A percentile compares a stretch with the other conserved stretches of the same genome.
These are phyloP conservation scores for Onychostoma macrolepis DNA, from an alignment of 2,113 vertebrate species.

Conservation along the genomic window DNA sequence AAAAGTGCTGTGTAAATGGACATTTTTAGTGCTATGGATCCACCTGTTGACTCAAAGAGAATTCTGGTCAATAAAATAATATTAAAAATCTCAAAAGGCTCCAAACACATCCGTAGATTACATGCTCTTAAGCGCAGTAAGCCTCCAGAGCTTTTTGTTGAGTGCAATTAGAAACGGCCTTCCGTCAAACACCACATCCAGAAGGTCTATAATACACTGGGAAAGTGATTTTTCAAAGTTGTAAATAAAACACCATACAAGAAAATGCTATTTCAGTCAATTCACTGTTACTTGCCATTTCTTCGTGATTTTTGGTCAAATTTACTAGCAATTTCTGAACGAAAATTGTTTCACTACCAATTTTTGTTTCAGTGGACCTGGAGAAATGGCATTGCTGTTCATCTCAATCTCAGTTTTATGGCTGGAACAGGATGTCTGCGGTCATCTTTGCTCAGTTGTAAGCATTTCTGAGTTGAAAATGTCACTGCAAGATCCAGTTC, in stretches of 20 bases:
- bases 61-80: conserved; percentile 25
- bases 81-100: conserved; percentile 1
- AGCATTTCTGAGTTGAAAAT: not conserved
- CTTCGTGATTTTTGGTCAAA: not conserved
- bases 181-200: not conserved
- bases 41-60: conserved; percentile 35
- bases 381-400: not conserved
- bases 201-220: not conserved
- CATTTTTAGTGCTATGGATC: conserved; percentile 17
- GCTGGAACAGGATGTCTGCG: not conserved
- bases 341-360: not conserved
- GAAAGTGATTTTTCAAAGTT: not conserved
- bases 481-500: not conserved
- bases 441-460: no score
- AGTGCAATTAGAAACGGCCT: conserved; percentile 1
- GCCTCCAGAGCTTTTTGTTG: not conserved
- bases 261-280: not conserved
- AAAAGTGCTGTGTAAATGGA: conserved; percentile 3
- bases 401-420: not conserved
- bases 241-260: not conserved
- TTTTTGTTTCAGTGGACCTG: not conserved
- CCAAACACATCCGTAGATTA: not conserved
- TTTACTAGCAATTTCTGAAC: not conserved
- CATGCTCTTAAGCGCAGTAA: not conserved
- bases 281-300: not conserved